phyloP scores from a whole-genome alignment of 1,140 invertebrate genomes.

The Brachionus asplanchnoidis region DNA sequence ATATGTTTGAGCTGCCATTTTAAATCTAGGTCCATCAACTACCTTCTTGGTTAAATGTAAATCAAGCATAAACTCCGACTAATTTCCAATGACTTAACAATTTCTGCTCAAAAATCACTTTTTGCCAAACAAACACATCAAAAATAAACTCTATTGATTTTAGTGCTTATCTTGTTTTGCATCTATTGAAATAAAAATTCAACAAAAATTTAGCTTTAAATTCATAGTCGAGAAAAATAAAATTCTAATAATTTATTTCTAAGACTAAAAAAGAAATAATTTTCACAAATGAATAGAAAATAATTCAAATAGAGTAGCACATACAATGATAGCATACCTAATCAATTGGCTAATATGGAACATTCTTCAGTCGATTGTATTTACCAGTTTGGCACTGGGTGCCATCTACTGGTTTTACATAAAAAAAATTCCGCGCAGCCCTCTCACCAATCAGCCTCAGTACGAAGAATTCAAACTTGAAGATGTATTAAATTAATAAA shows the following conservation, averaged over 20 bases:
- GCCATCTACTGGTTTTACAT: neutral
- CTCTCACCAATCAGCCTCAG: neutral
- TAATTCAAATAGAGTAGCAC: neutral
- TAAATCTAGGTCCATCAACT: too few relatives aligned
- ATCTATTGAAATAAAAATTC: neutral
- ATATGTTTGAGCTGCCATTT: too few relatives aligned
- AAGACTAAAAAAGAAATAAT: neutral
- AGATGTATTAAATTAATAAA: neutral
- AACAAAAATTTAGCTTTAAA: neutral
- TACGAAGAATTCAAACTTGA: neutral
- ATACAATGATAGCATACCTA: neutral
- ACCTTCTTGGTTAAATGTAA: too few relatives aligned
- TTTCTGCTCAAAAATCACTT: neutral
- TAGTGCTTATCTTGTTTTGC: neutral
- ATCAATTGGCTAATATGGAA: conserved; percentile 18
- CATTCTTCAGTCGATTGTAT: neutral
- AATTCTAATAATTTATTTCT: conserved; percentile 1
- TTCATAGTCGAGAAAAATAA: neutral
- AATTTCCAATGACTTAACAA: neutral
- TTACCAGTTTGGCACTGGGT: neutral
- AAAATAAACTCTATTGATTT: neutral
- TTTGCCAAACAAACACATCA: neutral
- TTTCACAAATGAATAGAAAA: neutral
- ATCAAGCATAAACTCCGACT: neutral
- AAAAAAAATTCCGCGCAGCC: neutral